phyloP scores from a whole-genome alignment of 2,113 vertebrate species.

The Carlito syrichta region DNA sequence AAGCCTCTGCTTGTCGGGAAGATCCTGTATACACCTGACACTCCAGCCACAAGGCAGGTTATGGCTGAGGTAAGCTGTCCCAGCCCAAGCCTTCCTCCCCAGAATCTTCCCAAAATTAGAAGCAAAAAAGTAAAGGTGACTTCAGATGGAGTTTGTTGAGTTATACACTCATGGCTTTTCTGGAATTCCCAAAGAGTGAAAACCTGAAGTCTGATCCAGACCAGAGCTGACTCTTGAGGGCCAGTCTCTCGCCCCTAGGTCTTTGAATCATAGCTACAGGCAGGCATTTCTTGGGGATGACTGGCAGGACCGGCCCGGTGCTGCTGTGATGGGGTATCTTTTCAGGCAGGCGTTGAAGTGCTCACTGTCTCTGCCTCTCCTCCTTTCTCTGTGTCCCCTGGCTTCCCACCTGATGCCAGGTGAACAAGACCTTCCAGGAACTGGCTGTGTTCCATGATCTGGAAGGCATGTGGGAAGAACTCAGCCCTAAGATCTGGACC shows the following conservation, averaged over 20 bases:
- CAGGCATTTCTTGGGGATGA: neutral
- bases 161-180: neutral
- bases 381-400: neutral
- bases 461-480: slow-evolving; percentile 95
- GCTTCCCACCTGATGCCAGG: slow-evolving; percentile 78
- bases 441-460: slow-evolving; percentile 93
- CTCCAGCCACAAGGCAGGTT: slow-evolving; percentile 88
- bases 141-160: neutral
- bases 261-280: neutral
- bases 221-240: neutral
- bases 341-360: neutral
- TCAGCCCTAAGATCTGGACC: slow-evolving; percentile 91
- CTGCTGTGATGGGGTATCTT: slow-evolving; percentile 38
- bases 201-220: neutral
- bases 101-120: neutral
- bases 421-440: slow-evolving; percentile 98
- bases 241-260: neutral
- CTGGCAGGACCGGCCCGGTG: neutral
- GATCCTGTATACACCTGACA: slow-evolving; percentile 96
- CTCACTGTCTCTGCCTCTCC: neutral
- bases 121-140: neutral
- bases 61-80: slow-evolving; percentile 90
- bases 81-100: neutral
- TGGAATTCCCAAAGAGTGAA: neutral
- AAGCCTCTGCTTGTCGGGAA: slow-evolving; percentile 96